A percentile compares a stretch with the other conserved stretches of the same genome.
Conservation (phyloP, 2,888 invertebrate species). For the Epicampocera succincta region DNA sequence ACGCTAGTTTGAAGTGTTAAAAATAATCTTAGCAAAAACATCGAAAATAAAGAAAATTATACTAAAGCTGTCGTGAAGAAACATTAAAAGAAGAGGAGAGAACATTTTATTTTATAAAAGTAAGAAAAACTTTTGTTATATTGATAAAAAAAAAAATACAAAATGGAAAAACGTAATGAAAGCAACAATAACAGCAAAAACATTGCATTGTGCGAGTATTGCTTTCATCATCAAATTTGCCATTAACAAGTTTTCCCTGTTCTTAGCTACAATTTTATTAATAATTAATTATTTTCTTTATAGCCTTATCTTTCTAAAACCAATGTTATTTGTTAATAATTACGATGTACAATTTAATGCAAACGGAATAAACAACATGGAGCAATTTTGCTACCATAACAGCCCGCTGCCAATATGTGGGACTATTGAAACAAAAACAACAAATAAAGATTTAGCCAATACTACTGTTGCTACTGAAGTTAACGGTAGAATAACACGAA, state of each 20-base stretch:
- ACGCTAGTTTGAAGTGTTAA: slow-evolving; percentile 8
- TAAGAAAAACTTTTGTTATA: slow-evolving; percentile 17
- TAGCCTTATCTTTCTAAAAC: slow-evolving; percentile 32
- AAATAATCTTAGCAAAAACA: slow-evolving; percentile 19
- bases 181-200: slow-evolving; percentile 29
- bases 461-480: slow-evolving; percentile 4
- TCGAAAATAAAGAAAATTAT: slow-evolving; percentile 5
- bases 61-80: neutral
- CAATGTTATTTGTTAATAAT: slow-evolving; percentile 65
- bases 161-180: slow-evolving; percentile 17
- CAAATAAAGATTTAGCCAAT: slow-evolving; percentile 13
- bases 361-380: slow-evolving; percentile 65
- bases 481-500: slow-evolving; percentile 1
- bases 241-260: slow-evolving; percentile 4
- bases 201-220: slow-evolving; percentile 48
- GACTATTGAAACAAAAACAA: slow-evolving; percentile 50
- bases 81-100: slow-evolving; percentile 21
- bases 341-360: slow-evolving; percentile 62
- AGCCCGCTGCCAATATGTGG: slow-evolving; percentile 63
- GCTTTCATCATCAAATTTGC: slow-evolving; percentile 68
- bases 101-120: slow-evolving; percentile 21
- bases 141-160: slow-evolving; percentile 59
- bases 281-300: slow-evolving; percentile 5
- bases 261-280: neutral
- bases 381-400: slow-evolving; percentile 60